Evolutionary conservation across 1,140 invertebrate species (phyloP), one percentile per base, ranked within the genome.

Genomic region (Zophobas atratus): DNA sequence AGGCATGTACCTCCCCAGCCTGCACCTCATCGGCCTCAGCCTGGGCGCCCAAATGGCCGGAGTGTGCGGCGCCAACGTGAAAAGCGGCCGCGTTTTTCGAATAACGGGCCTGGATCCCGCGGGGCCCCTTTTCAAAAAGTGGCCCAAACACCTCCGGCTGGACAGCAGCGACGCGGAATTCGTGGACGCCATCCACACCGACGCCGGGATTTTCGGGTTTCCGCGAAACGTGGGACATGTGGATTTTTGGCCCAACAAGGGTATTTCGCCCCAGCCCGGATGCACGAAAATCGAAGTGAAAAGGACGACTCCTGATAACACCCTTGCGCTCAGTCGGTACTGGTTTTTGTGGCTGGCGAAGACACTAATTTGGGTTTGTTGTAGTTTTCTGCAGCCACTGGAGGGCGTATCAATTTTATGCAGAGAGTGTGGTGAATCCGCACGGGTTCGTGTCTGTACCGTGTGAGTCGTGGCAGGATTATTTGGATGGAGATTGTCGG

Each of bases 161-260:
- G 89, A 89, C 46, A 82, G 88, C 0, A 84, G 86, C 0, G 93
- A 94, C 83, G 94, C 94, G 0, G 85, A 88, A 36, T 94, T 94
- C 83, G 93, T 95, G 1, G 94, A 95, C 83, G 90, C 94, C 1
- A 94, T 95, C 76, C 94, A 96, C 82, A 92, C 93, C 0, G 92
- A 94, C 83, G 93, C 91, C 0, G 92, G 92, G 0, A 86, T 88
- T 6, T 89, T 93, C 63, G 92, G 92, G 0, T 90, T 90, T 63
- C 87, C 88, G 0, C 84, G 88, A 38, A 87, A 91, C 1, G 86
- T 91, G 78, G 93, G 91, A n/a, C 92, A 94, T 82, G 90, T 90
- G 0, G 93, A 94, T 83, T 94, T 94, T 84, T 94, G 91, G 82
- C 92, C 92, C 0, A 93, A 94, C 82, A 89, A 90, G 1, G 92